phyloP scores from a whole-genome alignment of 2,113 vertebrate genomes.

The Gallinago paraguaiae region DNA sequence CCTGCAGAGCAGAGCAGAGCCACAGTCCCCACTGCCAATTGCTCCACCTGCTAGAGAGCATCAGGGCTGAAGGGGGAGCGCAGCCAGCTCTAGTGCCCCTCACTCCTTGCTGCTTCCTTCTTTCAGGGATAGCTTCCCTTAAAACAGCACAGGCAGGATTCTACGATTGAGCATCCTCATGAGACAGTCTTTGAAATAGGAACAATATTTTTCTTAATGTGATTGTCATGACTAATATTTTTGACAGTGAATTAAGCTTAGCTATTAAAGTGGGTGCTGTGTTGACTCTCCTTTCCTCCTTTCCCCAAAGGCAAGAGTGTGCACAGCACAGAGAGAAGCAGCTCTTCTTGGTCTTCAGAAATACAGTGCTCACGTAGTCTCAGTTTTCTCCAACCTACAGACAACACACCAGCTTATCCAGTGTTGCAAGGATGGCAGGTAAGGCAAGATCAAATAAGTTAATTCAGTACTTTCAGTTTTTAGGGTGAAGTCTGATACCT shows the following conservation, averaged over 20 bases:
- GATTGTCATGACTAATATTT: not conserved
- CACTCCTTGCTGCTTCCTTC: not conserved
- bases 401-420: not conserved
- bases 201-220: conserved; percentile 13
- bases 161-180: not conserved
- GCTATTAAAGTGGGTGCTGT: not conserved
- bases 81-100: not conserved
- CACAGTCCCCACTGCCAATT: not conserved
- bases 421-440: not conserved
- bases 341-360: not conserved
- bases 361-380: not conserved
- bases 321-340: not conserved
- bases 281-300: not conserved
- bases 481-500: not conserved
- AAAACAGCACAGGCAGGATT: not conserved
- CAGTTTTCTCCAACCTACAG: not conserved
- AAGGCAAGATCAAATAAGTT: not conserved
- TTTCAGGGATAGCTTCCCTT: not conserved
- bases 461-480: not conserved
- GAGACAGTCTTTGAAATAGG: not conserved
- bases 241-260: not conserved
- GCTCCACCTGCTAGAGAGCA: not conserved
- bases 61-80: not conserved
- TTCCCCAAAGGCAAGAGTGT: not conserved
- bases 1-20: not conserved